A percentile compares a stretch with the other conserved stretches of the same genome.
Evolutionary conservation across 2,797 vertebrate species (phyloP).

Genomic region (Mormyrops boulengeri): DNA sequence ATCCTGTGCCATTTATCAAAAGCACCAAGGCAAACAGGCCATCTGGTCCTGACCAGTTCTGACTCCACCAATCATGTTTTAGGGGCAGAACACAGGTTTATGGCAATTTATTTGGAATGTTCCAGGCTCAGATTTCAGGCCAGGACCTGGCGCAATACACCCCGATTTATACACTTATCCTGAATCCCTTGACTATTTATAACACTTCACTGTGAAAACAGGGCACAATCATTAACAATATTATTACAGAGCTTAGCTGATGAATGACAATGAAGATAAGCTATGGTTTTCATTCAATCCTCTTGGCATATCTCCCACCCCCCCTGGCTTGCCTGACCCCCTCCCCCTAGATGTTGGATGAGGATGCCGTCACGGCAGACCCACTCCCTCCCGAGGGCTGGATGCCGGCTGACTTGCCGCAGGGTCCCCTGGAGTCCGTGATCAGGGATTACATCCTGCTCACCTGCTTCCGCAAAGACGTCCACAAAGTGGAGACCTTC

Average conservation of each 20-base stretch:
- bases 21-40: background rate
- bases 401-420: background rate
- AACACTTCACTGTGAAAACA: background rate
- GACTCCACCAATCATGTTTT: background rate
- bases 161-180: background rate
- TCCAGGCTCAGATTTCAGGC: background rate
- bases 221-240: background rate
- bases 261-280: background rate
- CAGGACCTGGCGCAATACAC: background rate
- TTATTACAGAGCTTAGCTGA: background rate
- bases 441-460: constrained; percentile 36
- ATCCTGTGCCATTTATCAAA: background rate
- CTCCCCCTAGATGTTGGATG: constrained; percentile 35
- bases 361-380: constrained; percentile 12
- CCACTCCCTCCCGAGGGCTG: background rate
- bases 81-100: background rate
- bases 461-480: constrained; percentile 44
- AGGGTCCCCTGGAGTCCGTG: constrained; percentile 23
- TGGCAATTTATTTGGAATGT: constrained; percentile 3
- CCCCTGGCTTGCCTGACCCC: background rate
- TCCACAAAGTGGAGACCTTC: constrained; percentile 45
- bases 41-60: background rate
- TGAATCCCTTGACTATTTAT: background rate
- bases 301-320: background rate
- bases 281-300: background rate